Evolutionary conservation across 2,113 vertebrate species (phyloP).

Genomic region (Mesitornis unicolor): DNA sequence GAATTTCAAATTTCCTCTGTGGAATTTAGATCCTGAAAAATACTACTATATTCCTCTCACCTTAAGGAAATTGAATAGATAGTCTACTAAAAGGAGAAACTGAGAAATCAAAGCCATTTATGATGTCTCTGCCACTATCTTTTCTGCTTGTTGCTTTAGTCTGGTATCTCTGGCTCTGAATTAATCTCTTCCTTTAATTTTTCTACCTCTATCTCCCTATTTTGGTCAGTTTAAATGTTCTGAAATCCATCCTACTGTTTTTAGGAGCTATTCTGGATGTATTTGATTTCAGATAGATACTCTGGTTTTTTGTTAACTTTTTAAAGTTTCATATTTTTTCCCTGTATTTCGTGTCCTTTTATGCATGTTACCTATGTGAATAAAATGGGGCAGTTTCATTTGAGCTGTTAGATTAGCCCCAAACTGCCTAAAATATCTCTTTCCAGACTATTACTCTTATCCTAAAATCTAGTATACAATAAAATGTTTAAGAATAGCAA

Average conservation of each 20-base stretch:
- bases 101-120: neutral
- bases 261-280: neutral
- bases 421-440: neutral
- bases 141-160: neutral
- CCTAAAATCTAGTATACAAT: neutral
- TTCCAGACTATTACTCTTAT: neutral
- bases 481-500: neutral
- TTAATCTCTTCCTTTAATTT: neutral
- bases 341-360: neutral
- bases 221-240: neutral
- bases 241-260: neutral
- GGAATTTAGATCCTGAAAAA: neutral
- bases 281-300: neutral
- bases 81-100: neutral
- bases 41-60: neutral
- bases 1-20: neutral
- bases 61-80: neutral
- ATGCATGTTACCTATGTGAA: fast-evolving
- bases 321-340: neutral
- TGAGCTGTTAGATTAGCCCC: neutral
- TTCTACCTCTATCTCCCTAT: neutral
- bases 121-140: neutral
- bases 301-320: neutral
- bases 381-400: neutral
- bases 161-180: neutral